Conservation (phyloP, 1,140 invertebrate genomes). For the Vanessa tameamea region DNA sequence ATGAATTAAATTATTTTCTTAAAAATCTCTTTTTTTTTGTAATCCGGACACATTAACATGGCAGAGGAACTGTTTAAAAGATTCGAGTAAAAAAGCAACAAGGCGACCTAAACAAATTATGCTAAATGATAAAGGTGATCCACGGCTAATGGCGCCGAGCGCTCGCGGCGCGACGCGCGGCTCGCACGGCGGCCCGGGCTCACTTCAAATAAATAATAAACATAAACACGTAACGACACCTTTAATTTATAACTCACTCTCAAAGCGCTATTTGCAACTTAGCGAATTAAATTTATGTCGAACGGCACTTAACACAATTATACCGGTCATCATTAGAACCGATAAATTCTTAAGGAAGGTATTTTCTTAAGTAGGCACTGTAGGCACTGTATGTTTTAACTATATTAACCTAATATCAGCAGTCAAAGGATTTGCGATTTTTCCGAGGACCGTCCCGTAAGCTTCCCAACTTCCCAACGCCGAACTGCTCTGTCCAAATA, state of each 20-base stretch:
- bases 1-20: background rate
- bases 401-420: no score
- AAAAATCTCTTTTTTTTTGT: background rate
- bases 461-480: no score
- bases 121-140: conserved; percentile 9
- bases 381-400: no score
- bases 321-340: background rate
- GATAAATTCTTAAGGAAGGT: background rate
- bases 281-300: conserved; percentile 8
- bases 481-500: no score
- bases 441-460: no score
- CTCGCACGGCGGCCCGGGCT: background rate
- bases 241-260: conserved; percentile 12
- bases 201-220: conserved; percentile 13
- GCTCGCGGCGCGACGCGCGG: background rate
- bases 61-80: background rate
- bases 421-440: no score
- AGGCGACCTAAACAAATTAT: conserved; percentile 7
- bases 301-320: conserved; percentile 1
- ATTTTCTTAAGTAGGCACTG: no score
- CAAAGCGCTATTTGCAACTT: background rate
- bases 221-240: conserved; percentile 11
- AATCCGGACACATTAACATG: no score
- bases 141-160: background rate
- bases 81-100: background rate